Conservation (phyloP, 2,888 invertebrate genomes). For the Sympetrum striolatum region DNA sequence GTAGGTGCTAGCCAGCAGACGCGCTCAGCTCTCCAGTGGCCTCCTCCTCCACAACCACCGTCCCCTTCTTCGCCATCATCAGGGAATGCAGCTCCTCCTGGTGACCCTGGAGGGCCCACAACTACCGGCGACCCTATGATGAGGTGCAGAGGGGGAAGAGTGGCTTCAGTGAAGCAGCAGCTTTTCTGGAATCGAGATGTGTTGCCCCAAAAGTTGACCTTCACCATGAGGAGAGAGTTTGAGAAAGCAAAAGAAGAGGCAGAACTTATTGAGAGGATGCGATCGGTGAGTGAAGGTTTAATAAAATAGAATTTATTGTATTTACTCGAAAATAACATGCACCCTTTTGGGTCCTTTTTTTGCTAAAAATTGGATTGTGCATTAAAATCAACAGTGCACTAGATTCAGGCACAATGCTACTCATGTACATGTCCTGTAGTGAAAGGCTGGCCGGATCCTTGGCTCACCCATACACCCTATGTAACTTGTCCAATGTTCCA, state of each 20-base stretch:
- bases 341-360: too few species aligned
- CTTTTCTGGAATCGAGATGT: slow-evolving; percentile 73
- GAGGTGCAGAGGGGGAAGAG: slow-evolving; percentile 6
- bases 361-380: too few species aligned
- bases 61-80: slow-evolving; percentile 6
- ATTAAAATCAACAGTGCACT: too few species aligned
- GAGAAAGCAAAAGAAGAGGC: slow-evolving; percentile 90
- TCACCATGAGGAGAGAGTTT: slow-evolving; percentile 91
- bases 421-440: too few species aligned
- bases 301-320: background rate
- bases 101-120: background rate
- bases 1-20: slow-evolving; percentile 52
- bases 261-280: slow-evolving; percentile 81
- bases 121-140: slow-evolving; percentile 8
- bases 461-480: too few species aligned
- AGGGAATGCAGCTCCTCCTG: background rate
- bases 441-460: too few species aligned
- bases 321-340: too few species aligned
- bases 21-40: slow-evolving; percentile 46
- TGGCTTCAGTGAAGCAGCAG: slow-evolving; percentile 42
- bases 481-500: background rate
- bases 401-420: too few species aligned
- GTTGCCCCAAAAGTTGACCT: slow-evolving; percentile 78
- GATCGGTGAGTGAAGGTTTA: slow-evolving; percentile 69
- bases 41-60: slow-evolving; percentile 51